phyloP scores from a whole-genome alignment of 30 jellyfish, hydroid and myxozoan species.

The Calvadosia cruxmelitensis region DNA sequence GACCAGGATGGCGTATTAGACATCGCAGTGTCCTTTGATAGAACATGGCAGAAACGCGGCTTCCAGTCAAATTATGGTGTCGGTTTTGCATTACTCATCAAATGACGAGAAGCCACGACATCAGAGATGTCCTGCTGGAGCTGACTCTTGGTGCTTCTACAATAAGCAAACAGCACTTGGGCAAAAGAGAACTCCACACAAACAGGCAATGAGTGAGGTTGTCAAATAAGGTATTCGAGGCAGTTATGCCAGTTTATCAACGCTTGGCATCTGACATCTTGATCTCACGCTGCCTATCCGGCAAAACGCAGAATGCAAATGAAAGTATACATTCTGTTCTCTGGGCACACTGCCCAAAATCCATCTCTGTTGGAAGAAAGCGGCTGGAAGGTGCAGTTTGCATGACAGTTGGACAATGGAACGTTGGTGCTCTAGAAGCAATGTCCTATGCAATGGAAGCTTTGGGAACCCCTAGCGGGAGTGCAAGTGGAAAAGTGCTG shows the following conservation, averaged over 20 bases:
- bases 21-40: constrained; percentile 31
- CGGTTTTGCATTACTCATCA: constrained; percentile 7
- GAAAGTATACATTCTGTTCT: background rate
- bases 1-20: background rate
- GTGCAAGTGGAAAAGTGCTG: background rate
- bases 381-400: background rate
- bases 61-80: constrained; percentile 36
- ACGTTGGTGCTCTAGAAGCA: background rate
- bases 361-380: background rate
- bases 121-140: background rate
- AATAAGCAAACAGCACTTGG: no score
- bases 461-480: background rate
- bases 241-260: background rate
- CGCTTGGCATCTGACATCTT: background rate
- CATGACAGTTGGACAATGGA: background rate
- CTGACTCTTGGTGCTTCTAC: background rate
- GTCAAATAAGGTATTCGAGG: background rate
- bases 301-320: background rate
- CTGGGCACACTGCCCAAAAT: background rate
- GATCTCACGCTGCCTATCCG: background rate
- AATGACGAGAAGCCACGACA: background rate
- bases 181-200: background rate
- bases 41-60: constrained; percentile 42
- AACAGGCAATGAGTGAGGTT: background rate
- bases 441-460: background rate